Base-by-base conservation (phyloP, 2,113 vertebrate genomes). In the Opisthocomus hoazin region DNA sequence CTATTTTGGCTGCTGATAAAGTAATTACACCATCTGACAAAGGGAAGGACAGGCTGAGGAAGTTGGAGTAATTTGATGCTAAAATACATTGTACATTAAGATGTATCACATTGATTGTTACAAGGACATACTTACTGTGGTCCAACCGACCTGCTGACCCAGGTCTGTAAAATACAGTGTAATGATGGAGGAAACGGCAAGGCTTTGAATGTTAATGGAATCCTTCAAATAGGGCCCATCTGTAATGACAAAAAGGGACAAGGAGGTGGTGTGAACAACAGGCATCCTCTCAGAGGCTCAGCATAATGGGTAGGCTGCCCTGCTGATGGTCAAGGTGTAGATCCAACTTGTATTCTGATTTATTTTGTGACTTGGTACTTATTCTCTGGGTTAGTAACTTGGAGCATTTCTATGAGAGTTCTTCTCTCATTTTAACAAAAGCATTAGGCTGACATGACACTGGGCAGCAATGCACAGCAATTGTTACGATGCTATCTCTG, bases 101-200 rank as follows among this genome's bases (percentile, higher is more conserved):
- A 76, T 48, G 4, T 27, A 46, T 50, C n/a, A 5, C 24, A 9
- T 30, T 50, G 53, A 54, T 53, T 66, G 37, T 12, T 66, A 54
- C 53, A 51, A 91, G 66, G 51, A 70, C 22, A 80, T 86, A 97
- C 98, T 98, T 98, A 98, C 98, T 43, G 98, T 97, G 50, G 96
- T 98, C 98, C 98, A 98, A 76, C 98, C 92, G 37, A 98, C 98
- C 96, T 98, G 98, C 86, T 97, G 97, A 81, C 98, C 98, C 84
- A 98, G 96, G 87, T 98, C 98, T 84, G 98, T 98, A 95, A 98
- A 98, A 94, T 98, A 98, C 22, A 98, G 56, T 19, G 98, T 98
- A 61, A 98, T 85, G 48, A 97, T 98, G 70, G 98, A 98, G 54
- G 98, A 98, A 65, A 96, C 85, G 0, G 98, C 97, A 43, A 98